A percentile compares a stretch with the other conserved stretches of the same genome.
Conservation (phyloP, 2,113 vertebrate species). For the Sitta europaea region DNA sequence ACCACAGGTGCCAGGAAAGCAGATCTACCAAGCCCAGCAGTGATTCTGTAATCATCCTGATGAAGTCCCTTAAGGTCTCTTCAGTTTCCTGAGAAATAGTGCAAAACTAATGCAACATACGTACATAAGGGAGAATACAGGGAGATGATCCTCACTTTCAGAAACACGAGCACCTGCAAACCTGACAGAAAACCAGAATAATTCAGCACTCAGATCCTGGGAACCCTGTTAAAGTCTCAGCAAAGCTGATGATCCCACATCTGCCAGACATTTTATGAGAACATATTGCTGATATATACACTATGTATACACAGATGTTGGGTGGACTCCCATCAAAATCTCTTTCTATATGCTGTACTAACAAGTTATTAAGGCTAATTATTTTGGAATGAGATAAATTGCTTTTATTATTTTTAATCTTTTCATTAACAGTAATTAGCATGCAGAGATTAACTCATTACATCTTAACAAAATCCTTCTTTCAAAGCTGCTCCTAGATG, state of each 20-base stretch:
- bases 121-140: background rate
- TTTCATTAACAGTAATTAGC: constrained; percentile 34
- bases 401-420: constrained; percentile 24
- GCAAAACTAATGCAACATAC: background rate
- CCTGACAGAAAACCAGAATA: background rate
- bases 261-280: background rate
- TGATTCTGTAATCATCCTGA: background rate
- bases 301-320: background rate
- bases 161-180: background rate
- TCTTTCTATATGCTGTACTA: background rate
- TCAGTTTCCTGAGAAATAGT: background rate
- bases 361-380: background rate
- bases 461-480: background rate
- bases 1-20: background rate
- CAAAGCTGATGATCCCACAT: background rate
- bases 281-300: background rate
- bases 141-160: background rate
- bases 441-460: background rate
- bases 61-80: background rate
- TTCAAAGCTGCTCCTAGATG: background rate
- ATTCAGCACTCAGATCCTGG: background rate
- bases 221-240: background rate
- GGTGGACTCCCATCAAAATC: background rate
- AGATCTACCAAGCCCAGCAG: background rate
- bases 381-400: constrained; percentile 3